Conservation (phyloP, 2,113 vertebrate genomes). For the Chaetops frenatus region DNA sequence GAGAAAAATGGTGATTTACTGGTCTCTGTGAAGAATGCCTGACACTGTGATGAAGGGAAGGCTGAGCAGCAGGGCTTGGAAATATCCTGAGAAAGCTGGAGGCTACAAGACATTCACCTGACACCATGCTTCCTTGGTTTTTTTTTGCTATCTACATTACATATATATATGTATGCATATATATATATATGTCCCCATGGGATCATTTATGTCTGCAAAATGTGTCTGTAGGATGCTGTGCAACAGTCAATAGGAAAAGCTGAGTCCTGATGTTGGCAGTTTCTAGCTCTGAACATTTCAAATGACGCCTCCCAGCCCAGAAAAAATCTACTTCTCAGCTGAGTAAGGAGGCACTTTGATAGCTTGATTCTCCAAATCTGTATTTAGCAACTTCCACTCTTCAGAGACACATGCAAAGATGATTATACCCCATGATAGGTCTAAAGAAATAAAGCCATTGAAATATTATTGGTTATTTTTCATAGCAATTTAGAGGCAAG, state of each 20-base stretch:
- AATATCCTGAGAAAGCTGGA: background rate
- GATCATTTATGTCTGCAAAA: background rate
- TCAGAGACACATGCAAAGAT: background rate
- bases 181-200: background rate
- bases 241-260: background rate
- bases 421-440: slow-evolving; percentile 16
- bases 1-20: background rate
- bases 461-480: slow-evolving; percentile 30
- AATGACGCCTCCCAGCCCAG: background rate
- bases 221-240: background rate
- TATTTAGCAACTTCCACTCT: slow-evolving; percentile 18
- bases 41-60: background rate
- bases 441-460: slow-evolving; percentile 34
- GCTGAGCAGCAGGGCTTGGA: background rate
- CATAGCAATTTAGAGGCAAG: slow-evolving; percentile 22
- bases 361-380: background rate
- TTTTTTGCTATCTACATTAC: background rate
- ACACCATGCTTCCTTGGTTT: background rate
- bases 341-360: background rate
- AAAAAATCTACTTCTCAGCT: background rate
- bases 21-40: background rate
- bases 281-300: background rate
- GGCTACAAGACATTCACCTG: background rate
- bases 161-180: background rate
- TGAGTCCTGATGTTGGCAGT: background rate